Percentiles rank a stretch among this genome's conserved stretches.
Evolutionary conservation across 1,140 invertebrate genomes (phyloP).

Genomic region (Drosophila kikkawai): DNA sequence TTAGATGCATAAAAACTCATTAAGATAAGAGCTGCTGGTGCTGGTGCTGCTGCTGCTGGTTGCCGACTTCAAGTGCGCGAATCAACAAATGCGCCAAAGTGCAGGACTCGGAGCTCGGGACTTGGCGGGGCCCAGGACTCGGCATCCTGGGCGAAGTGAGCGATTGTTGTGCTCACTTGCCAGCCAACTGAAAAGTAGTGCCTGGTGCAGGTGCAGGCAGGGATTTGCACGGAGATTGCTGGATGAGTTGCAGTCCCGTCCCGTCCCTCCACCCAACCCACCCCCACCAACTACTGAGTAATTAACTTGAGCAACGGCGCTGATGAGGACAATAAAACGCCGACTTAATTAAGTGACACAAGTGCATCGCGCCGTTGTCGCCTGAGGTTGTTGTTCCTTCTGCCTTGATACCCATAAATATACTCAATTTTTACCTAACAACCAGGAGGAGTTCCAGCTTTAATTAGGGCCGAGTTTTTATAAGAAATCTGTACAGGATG

Average conservation of each 20-base stretch:
- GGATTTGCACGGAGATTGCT: constrained; percentile 35
- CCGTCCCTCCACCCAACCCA: background rate
- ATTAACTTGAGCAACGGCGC: constrained; percentile 76
- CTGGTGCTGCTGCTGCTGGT: constrained; percentile 29
- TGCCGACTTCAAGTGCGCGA: constrained; percentile 70
- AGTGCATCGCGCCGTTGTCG: constrained; percentile 60
- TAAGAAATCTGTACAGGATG: background rate
- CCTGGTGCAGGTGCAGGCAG: constrained; percentile 18
- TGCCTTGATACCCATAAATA: constrained; percentile 9
- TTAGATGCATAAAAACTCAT: constrained; percentile 84
- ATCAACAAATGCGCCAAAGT: constrained; percentile 82
- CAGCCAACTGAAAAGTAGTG: constrained; percentile 74
- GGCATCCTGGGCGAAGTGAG: constrained; percentile 44
- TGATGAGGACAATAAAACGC: constrained; percentile 74
- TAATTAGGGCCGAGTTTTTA: background rate
- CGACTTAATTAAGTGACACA: constrained; percentile 82
- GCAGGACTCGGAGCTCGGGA: constrained; percentile 35
- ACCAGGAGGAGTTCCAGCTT: background rate
- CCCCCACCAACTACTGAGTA: constrained; percentile 50
- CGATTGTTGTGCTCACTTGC: constrained; percentile 80
- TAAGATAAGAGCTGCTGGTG: constrained; percentile 76
- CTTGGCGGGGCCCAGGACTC: constrained; percentile 16
- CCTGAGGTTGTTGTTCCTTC: constrained; percentile 16
- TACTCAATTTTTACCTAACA: background rate
- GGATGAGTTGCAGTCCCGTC: constrained; percentile 20